Evolutionary conservation across 2,888 invertebrate genomes (phyloP), one percentile per base, ranked within the genome.

Genomic region (Tholera decimalis): DNA sequence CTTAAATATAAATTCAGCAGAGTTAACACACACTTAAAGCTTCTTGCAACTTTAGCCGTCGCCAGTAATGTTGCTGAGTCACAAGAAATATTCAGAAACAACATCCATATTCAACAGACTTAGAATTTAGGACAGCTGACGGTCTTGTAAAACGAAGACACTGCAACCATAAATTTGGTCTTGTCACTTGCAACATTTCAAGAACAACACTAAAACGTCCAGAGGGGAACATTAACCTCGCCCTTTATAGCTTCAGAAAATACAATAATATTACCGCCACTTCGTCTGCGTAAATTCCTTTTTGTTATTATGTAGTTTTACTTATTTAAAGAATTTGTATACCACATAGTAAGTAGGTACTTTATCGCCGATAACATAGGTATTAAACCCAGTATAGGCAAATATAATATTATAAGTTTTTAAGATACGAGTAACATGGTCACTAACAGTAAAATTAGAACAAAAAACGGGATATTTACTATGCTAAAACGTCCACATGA

Each of bases 131-230:
- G 15, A 28, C 39, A 33, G 46, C 39, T 44, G 68, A 30, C 13
- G n/a, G 26, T 24, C 22, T 7, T 35, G 37, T 35, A 54, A 20
- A 70, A 57, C 43, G 39, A 57, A 54, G 58, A 68, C 49, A 41
- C 28, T 53, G 57, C 47, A 53, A 33, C 72, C 67, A 75, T 77
- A 77, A 75, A 75, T 74, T 37, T 26, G 11, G 35, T 7, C 44
- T 47, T 72, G 77, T 77, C 75, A 72, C 47, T 67, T 47, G 58
- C 72, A 75, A 28, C 20, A 43, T 55, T 77, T 56, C 6, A 28
- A 22, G 46, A 51, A 60, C 55, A 68, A 68, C 60, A 60, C 46
- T 75, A 51, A 51, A 60, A 39, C 39, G 59, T 51, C 60, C 54
- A 46, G 18, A 35, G 43, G 26, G 28, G 54, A 41, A 50, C 35